Conservation (phyloP, 2,113 vertebrate species). For the Trichomycterus rosablanca region DNA sequence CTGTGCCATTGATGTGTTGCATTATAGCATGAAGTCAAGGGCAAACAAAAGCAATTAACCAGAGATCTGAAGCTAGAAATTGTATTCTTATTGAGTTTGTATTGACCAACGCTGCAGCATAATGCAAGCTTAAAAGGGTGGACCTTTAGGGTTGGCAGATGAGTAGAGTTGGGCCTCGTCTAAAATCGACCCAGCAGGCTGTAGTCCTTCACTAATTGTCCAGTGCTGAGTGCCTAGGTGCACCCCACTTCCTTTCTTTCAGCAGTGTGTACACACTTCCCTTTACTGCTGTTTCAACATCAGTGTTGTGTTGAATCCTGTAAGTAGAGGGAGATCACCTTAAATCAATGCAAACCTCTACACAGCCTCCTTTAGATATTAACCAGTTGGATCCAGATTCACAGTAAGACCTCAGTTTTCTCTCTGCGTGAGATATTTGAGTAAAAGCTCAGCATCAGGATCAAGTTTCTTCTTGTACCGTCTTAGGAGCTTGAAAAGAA, state of each 20-base stretch:
- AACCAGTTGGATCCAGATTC: neutral
- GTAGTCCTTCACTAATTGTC: constrained; percentile 11
- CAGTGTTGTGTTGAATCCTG: too few species aligned
- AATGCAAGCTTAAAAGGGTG: constrained; percentile 17
- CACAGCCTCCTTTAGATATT: too few species aligned
- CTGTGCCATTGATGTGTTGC: constrained; percentile 31
- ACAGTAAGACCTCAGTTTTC: neutral
- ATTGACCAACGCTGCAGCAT: constrained; percentile 23
- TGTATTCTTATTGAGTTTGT: constrained; percentile 25
- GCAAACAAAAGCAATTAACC: constrained; percentile 15
- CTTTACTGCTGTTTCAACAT: neutral
- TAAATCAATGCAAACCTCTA: neutral
- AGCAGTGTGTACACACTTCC: neutral
- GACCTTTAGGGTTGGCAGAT: constrained; percentile 14
- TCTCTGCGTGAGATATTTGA: neutral
- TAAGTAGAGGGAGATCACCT: too few species aligned
- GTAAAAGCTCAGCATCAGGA: neutral
- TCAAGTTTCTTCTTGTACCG: neutral
- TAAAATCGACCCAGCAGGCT: constrained; percentile 19
- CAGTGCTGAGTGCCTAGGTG: neutral
- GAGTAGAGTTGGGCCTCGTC: neutral
- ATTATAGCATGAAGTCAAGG: constrained; percentile 19
- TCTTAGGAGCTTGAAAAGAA: neutral
- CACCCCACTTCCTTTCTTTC: neutral
- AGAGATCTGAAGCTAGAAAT: constrained; percentile 27